phyloP scores from a whole-genome alignment of 2,888 invertebrate genomes.

The Magallana nippona region DNA sequence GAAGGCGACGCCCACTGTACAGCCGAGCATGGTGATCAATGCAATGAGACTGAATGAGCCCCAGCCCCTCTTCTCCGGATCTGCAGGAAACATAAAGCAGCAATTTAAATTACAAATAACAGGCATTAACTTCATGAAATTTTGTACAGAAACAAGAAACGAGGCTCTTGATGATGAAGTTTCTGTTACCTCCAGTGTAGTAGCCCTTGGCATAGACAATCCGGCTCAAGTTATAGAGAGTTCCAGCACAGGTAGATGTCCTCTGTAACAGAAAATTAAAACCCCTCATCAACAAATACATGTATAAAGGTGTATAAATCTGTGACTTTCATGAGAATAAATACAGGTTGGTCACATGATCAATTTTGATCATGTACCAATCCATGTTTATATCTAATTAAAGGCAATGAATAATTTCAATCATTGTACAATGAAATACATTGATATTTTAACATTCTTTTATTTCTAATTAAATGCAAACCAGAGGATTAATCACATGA shows the following conservation, averaged over 20 bases:
- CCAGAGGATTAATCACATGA: too few species aligned
- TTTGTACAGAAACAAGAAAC: neutral
- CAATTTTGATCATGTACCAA: too few species aligned
- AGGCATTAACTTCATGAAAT: neutral
- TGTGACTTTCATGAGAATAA: neutral
- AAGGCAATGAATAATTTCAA: too few species aligned
- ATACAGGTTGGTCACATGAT: neutral
- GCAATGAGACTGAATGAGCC: slow-evolving; percentile 63
- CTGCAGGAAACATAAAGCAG: slow-evolving; percentile 53
- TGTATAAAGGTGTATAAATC: neutral
- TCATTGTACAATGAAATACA: too few species aligned
- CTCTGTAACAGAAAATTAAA: slow-evolving; percentile 54
- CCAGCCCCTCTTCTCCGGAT: slow-evolving; percentile 66
- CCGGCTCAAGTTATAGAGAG: slow-evolving; percentile 78
- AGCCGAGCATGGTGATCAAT: slow-evolving; percentile 64
- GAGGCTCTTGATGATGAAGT: neutral
- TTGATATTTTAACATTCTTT: too few species aligned
- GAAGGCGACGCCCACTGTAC: slow-evolving; percentile 62
- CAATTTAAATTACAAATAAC: neutral
- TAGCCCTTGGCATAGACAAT: slow-evolving; percentile 81
- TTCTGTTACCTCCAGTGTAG: neutral
- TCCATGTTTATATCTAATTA: too few species aligned
- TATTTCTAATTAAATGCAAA: too few species aligned
- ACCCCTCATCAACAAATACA: neutral
- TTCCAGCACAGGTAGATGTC: slow-evolving; percentile 72